A percentile compares a stretch with the other conserved stretches of the same genome.
phyloP scores from a whole-genome alignment of 2,113 vertebrate genomes.

The Malurus cyaneus region DNA sequence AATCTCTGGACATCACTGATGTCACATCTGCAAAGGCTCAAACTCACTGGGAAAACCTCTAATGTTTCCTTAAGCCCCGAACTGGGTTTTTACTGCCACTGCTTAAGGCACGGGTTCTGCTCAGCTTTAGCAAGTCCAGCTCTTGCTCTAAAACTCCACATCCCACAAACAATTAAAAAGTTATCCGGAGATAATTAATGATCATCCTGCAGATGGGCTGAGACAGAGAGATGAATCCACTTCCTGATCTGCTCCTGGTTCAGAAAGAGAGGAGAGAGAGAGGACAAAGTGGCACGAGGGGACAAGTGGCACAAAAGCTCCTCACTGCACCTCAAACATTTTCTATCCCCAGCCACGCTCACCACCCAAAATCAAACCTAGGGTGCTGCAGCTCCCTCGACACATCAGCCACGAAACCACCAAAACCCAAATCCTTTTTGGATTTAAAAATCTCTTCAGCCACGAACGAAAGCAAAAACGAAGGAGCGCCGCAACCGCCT shows the following conservation, averaged over 20 bases:
- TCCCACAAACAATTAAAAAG: background rate
- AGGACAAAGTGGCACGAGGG: background rate
- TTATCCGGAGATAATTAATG: background rate
- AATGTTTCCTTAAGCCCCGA: background rate
- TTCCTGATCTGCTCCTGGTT: background rate
- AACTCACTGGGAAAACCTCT: background rate
- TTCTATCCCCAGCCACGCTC: background rate
- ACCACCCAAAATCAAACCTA: background rate
- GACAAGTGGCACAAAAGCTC: background rate
- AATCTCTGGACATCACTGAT: background rate
- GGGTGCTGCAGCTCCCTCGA: background rate
- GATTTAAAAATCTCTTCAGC: background rate
- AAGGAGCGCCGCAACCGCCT: background rate
- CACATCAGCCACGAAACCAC: background rate
- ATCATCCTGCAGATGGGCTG: background rate
- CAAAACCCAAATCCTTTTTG: background rate
- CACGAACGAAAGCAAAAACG: background rate
- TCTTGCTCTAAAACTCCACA: background rate
- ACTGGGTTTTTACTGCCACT: background rate
- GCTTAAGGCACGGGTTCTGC: background rate
- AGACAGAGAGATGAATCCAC: background rate
- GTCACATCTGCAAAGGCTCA: background rate
- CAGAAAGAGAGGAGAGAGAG: background rate
- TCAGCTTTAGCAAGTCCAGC: background rate
- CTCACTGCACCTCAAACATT: rapidly evolving